These are phyloP conservation scores for Monopis laevigella DNA, from an alignment of 2,888 invertebrate species.

Conservation along the genomic window DNA sequence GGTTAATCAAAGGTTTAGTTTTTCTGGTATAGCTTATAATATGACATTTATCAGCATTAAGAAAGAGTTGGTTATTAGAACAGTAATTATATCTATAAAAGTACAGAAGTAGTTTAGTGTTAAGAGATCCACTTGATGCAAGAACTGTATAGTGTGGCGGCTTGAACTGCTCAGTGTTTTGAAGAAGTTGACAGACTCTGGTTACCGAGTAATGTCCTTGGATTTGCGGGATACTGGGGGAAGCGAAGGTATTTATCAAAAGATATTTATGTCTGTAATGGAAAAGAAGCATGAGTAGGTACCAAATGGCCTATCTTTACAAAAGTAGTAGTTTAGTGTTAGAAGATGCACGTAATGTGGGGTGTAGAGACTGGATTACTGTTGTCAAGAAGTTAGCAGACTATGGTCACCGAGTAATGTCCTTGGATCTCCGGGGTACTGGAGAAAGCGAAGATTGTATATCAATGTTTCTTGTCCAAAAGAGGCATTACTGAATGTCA, in stretches of 20 bases:
- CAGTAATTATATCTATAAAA: no score
- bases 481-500: no score
- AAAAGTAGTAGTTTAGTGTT: no score
- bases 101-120: slow-evolving; percentile 42
- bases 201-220: slow-evolving; percentile 45
- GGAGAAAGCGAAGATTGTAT: slow-evolving; percentile 26
- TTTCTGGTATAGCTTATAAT: no score
- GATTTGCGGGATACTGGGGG: slow-evolving; percentile 43
- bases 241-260: slow-evolving; percentile 21
- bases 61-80: no score
- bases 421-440: slow-evolving; percentile 51
- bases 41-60: no score
- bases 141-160: slow-evolving; percentile 42
- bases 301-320: no score
- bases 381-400: slow-evolving; percentile 39
- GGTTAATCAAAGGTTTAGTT: no score
- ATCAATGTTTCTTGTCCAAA: no score
- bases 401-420: slow-evolving; percentile 41
- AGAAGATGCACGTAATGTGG: slow-evolving; percentile 40
- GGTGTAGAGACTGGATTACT: slow-evolving; percentile 44
- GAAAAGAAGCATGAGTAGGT: no score
- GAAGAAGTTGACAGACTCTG: slow-evolving; percentile 34
- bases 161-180: slow-evolving; percentile 52
- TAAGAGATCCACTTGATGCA: slow-evolving; percentile 50
- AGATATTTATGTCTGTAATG: no score